Base-by-base conservation (phyloP, 2,797 vertebrate species). In the Rhynchotus rufescens region DNA sequence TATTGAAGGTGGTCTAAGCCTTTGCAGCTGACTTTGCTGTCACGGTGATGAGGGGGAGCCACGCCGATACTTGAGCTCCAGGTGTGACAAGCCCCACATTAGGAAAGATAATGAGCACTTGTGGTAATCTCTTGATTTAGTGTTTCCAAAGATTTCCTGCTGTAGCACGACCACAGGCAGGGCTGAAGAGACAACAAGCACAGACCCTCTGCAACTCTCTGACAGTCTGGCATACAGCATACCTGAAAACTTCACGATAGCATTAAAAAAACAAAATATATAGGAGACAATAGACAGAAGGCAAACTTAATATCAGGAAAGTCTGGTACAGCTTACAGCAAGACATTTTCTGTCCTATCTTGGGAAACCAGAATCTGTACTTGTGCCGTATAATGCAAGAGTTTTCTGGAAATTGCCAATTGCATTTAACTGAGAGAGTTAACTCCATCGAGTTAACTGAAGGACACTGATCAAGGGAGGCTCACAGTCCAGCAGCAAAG, bases 401-500 rank as follows among this genome's bases (percentile, higher is more conserved):
- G 49, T 49, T 90, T 56, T 91, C 88, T 95, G 44, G 21, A 84
- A 93, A 73, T 88, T 90, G 65, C 42, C 56, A 89, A 78, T 71
- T 86, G 84, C 57, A 88, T 93, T 92, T 87, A 65, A 69, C 86
- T 87, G 67, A 89, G 60, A 86, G 82, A 92, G 62, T 30, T 80
- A 94, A 84, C 81, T 87, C 87, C 92, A 93, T 68, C 95, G 75
- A 91, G n/a, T 92, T 95, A 91, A 88, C 20, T 92, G 80, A 92
- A 89, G 94, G 92, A 96, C 73, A 91, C 91, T 92, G 64, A 89
- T 95, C 89, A 90, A 95, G 59, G 94, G 82, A 90, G 60, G 40
- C 88, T 95, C 86, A 94, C 92, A 96, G 91, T 93, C 66, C 86
- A 94, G 32, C 25, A 95, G 83, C 89, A 80, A 96, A 86, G 85